Evolutionary conservation across 2,888 invertebrate genomes (phyloP).

Genomic region (Chymomyza fuscimana): DNA sequence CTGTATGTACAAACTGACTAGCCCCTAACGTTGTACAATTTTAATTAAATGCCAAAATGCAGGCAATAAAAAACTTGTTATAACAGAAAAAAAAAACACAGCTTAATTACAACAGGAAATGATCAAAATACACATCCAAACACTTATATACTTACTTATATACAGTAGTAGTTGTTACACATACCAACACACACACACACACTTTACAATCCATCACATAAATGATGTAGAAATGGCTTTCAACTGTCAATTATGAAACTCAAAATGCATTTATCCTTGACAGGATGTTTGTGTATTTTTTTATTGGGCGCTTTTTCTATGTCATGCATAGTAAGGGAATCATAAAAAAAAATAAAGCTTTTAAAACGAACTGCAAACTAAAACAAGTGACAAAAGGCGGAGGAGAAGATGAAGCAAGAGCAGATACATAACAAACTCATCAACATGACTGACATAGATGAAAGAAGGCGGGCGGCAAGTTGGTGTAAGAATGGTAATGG

Average conservation of each 20-base stretch:
- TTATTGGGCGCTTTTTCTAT: neutral
- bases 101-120: neutral
- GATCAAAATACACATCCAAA: neutral
- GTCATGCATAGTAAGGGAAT: conserved; percentile 3
- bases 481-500: neutral
- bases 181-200: neutral
- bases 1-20: neutral
- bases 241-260: conserved; percentile 56
- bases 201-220: neutral
- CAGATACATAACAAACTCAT: neutral
- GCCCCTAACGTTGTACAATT: neutral
- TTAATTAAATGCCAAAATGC: neutral
- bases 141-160: neutral
- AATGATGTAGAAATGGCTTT: neutral
- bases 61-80: neutral
- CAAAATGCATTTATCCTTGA: conserved; percentile 61
- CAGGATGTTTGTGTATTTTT: conserved; percentile 44
- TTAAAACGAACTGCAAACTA: conserved; percentile 2
- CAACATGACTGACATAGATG: neutral
- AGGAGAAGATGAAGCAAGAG: neutral
- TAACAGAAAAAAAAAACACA: neutral
- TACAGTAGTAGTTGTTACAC: neutral
- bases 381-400: neutral
- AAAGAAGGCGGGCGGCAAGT: neutral
- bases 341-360: neutral